Percentiles rank a stretch among this genome's conserved stretches.
These are phyloP conservation scores for Tenebrosternarchus preto DNA, from an alignment of 2,113 vertebrate species.

Conservation along the genomic window DNA sequence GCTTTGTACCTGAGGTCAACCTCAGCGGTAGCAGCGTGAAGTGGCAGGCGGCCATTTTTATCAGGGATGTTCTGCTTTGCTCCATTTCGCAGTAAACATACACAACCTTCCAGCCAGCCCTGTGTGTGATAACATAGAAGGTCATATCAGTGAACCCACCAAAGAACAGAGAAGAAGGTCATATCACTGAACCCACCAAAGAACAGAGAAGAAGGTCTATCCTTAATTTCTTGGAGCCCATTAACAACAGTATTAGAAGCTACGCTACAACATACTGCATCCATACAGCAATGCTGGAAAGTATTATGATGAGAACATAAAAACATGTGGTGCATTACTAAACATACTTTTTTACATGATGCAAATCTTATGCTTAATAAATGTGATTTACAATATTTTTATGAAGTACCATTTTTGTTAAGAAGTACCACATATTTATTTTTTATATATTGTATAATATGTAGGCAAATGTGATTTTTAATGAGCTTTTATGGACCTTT, in stretches of 20 bases:
- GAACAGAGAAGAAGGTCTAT: neutral
- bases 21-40: constrained; percentile 85
- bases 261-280: neutral
- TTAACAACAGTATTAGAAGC: neutral
- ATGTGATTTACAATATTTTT: too few relatives aligned
- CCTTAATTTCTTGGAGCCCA: neutral
- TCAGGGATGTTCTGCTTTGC: constrained; percentile 88
- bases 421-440: too few relatives aligned
- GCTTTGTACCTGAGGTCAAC: constrained; percentile 78
- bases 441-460: too few relatives aligned
- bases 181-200: too few relatives aligned
- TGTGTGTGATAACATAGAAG: constrained; percentile 53
- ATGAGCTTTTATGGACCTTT: too few relatives aligned
- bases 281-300: too few relatives aligned
- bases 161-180: neutral
- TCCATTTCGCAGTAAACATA: constrained; percentile 85
- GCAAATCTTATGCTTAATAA: too few relatives aligned
- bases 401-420: too few relatives aligned
- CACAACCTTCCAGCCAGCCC: constrained; percentile 89
- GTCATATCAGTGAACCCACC: constrained; percentile 2
- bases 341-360: too few relatives aligned
- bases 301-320: too few relatives aligned
- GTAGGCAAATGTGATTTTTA: too few relatives aligned
- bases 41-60: constrained; percentile 85
- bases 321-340: too few relatives aligned